Evolutionary conservation across 2,888 invertebrate genomes (phyloP), one percentile per base, ranked within the genome.

Genomic region (Agrochola lota): DNA sequence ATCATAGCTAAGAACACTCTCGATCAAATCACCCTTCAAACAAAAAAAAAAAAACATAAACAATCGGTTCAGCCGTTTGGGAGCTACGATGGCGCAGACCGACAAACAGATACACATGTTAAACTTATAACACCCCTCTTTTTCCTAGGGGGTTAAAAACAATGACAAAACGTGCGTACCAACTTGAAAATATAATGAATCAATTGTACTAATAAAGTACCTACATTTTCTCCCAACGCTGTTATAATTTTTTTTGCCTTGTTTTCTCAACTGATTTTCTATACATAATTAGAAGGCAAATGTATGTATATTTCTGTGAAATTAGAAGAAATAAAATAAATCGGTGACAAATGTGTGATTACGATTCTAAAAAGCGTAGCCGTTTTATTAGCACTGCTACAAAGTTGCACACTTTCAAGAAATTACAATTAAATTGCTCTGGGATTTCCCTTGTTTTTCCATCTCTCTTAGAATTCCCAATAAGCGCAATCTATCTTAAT

Each of bases 391-490:
- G 40, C 35, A 71, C 17, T 52, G 30, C 17, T 40, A 55, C 35
- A 62, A 66, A 57, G n/a, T 63, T 70, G 20, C 62, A 64, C 46
- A 79, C 26, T 76, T 74, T 69, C 59, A 60, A 60, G 60, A 80
- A 73, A 80, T 49, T 57, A 59, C 59, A 78, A 71, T 59, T 59
- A 67, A 72, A 62, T 72, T 77, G 71, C 59, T 79, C n/a, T 55
- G 75, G 75, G 68, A 80, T 67, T 78, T 80, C 59, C 64, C 55
- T 49, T 60, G 59, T 46, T 80, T 76, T 68, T 77, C 60, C 71
- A 64, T 12, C 49, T 55, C 12, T 55, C 59, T n/a, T 59, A 30
- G 49, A 71, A 74, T 76, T 63, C 49, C 40, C 62, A 55, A 75
- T 73, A 73, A 74, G 57, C 57, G 46, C 12, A 46, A 83, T 76